Conservation (phyloP, 2,797 vertebrate species). For the Myiotriccus ornatus region DNA sequence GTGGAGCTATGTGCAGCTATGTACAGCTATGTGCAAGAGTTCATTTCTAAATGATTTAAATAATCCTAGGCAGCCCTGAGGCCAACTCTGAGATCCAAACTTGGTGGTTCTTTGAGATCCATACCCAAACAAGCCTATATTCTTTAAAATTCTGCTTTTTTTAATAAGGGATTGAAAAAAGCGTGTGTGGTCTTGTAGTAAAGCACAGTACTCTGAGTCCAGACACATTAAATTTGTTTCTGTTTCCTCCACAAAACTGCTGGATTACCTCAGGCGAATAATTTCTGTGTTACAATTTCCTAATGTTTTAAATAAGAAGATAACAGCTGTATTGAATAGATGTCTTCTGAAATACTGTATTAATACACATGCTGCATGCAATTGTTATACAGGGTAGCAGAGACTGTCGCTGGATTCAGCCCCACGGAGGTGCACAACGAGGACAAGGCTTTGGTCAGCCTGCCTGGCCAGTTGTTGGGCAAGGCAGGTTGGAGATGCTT, state of each 20-base stretch:
- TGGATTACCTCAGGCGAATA: not conserved
- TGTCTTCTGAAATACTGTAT: not conserved
- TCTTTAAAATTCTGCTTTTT: not conserved
- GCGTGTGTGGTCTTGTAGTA: not conserved
- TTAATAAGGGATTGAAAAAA: not conserved
- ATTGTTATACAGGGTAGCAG: not conserved
- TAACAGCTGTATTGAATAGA: not conserved
- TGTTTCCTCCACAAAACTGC: not conserved
- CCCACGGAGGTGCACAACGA: fast-evolving
- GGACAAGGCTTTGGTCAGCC: not conserved
- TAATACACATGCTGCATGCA: fast-evolving
- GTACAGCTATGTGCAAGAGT: not conserved
- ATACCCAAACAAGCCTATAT: not conserved
- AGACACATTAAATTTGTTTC: not conserved
- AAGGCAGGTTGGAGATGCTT: not conserved
- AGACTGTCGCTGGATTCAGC: not conserved
- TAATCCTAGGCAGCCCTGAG: not conserved
- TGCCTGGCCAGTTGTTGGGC: not conserved
- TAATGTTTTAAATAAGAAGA: not conserved
- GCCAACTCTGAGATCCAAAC: not conserved
- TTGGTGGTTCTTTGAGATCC: not conserved
- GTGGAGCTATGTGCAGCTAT: not conserved
- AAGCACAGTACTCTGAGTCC: not conserved
- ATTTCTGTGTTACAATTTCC: not conserved
- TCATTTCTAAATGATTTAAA: not conserved